Evolutionary conservation across 2,113 vertebrate genomes (phyloP), one percentile per base, ranked within the genome.

Genomic region (Ophthalmolycus amberensis): DNA sequence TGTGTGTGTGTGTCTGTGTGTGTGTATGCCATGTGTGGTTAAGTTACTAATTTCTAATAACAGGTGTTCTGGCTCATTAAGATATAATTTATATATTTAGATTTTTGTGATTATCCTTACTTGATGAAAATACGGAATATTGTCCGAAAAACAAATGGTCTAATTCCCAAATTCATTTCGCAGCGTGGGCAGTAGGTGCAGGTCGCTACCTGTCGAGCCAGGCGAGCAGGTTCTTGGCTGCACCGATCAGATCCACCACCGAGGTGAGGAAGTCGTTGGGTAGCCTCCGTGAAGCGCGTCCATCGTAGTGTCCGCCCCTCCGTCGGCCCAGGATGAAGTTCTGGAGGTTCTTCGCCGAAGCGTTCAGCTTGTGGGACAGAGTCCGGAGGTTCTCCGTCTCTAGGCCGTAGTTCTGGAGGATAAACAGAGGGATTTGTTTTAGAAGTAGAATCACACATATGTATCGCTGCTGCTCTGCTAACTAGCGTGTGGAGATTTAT

Each of bases 271-370:
- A 97, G 83, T 97, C 97, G 70, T 96, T 96, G 85, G 97, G 96
- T 85, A 97, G 93, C 40, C 97, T 94, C 69, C 97, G 91, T 74
- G 96, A 97, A 66, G 96, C 96, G 48, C 95, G 94, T 82, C 95
- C 96, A 14, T 97, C 97, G 6, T 97, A 96, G 62, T 98, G 96
- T 64, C 96, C 97, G 0, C 96, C 96, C 92, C 96, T 95, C 92
- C 98, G 96, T 85, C 97, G 92, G 68, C 96, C 96, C 29, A 96
- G 94, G 86, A 97, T 97, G 73, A 97, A 97, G 91, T 97, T 97
- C 93, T 98, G 97, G 32, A 98, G 96, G 88, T 97, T 97, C 94
- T 98, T 98, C 65, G 97, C 96, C 0, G 97, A 97, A 52, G 96
- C 96, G 3, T 97, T 97, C 77, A 98, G 93, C 82, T 97, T 97